These are phyloP conservation scores for Pungitius pungitius DNA, from an alignment of 2,113 vertebrate genomes.

Conservation along the genomic window DNA sequence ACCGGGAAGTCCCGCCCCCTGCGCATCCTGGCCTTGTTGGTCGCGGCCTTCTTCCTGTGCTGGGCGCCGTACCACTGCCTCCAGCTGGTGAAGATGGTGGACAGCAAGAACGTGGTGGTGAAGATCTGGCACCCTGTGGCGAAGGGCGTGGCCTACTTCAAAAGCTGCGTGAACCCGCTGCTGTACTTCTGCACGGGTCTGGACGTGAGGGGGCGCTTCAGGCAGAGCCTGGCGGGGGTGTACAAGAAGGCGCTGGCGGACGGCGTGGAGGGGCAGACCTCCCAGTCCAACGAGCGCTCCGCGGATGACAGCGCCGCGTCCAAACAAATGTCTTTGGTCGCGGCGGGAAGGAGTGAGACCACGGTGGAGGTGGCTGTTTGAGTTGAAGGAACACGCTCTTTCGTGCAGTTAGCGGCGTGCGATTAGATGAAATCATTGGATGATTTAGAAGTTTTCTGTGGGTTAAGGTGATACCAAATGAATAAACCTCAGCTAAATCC, in stretches of 20 bases:
- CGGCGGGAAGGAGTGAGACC: not conserved
- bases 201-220: slow-evolving; percentile 53
- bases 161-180: slow-evolving; percentile 83
- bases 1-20: slow-evolving; percentile 69
- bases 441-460: no score
- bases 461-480: no score
- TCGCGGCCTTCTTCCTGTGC: slow-evolving; percentile 81
- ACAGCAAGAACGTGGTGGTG: slow-evolving; percentile 58
- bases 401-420: not conserved
- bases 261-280: slow-evolving; percentile 36
- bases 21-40: slow-evolving; percentile 70
- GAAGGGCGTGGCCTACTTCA: slow-evolving; percentile 77
- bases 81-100: slow-evolving; percentile 76
- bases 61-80: slow-evolving; percentile 83
- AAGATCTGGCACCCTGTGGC: slow-evolving; percentile 71
- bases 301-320: slow-evolving; percentile 45
- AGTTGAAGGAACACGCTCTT: not conserved
- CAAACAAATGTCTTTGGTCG: not conserved
- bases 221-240: slow-evolving; percentile 59
- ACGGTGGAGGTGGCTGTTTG: slow-evolving; percentile 11
- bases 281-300: slow-evolving; percentile 49
- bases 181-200: slow-evolving; percentile 84
- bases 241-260: slow-evolving; percentile 72
- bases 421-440: not conserved
- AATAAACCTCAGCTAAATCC: no score